Evolutionary conservation across 2,113 vertebrate species (phyloP).

Genomic region (Ceyx cyanopectus): DNA sequence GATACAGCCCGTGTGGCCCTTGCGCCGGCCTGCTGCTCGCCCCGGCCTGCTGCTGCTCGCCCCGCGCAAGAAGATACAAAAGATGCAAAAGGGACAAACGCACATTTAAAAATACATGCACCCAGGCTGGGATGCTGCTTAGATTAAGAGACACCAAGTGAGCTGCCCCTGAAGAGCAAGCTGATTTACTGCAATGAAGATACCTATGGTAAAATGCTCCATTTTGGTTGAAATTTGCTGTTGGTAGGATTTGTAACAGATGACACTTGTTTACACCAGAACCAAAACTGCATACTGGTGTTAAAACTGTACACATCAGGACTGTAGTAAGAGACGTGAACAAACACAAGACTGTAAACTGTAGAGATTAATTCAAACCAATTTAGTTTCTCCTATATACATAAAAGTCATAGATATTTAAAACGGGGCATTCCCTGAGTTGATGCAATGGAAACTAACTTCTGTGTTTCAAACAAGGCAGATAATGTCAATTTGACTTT

Average conservation of each 20-base stretch:
- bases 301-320: neutral
- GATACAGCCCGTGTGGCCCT: constrained; percentile 62
- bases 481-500: neutral
- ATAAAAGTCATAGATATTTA: rapidly evolving
- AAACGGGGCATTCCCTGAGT: neutral
- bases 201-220: neutral
- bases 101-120: rapidly evolving
- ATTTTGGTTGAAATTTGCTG: neutral
- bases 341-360: neutral
- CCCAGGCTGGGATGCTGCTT: rapidly evolving
- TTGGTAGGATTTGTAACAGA: neutral
- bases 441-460: neutral
- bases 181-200: neutral
- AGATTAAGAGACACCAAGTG: neutral
- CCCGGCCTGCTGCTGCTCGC: neutral
- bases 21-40: constrained; percentile 72
- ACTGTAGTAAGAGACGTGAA: neutral
- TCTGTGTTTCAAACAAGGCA: neutral
- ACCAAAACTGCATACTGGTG: neutral
- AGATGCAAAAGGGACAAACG: neutral
- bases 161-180: neutral
- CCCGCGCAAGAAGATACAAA: neutral
- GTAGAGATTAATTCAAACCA: neutral
- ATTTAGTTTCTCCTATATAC: neutral
- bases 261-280: neutral